Percentiles rank a stretch among this genome's conserved stretches.
Evolutionary conservation across 2,113 vertebrate species (phyloP).

Genomic region (Himantopus leucocephalus): DNA sequence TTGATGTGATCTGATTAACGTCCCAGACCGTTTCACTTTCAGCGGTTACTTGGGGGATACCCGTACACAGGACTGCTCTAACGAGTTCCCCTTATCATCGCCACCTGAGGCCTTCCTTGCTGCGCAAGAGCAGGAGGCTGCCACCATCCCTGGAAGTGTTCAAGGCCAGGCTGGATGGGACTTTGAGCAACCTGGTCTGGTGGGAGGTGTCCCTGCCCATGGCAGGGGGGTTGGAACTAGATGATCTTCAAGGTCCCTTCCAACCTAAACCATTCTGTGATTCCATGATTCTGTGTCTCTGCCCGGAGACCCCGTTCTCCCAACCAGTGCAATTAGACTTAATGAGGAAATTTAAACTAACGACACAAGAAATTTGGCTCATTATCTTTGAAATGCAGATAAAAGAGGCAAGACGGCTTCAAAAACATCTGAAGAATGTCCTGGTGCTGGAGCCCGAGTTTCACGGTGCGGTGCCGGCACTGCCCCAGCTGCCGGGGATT

Average conservation of each 20-base stretch:
- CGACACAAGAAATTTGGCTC: neutral
- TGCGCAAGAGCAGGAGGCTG: neutral
- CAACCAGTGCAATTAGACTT: neutral
- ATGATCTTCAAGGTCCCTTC: too few relatives aligned
- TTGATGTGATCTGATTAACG: neutral
- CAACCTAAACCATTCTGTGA: too few relatives aligned
- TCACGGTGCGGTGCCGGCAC: rapidly evolving
- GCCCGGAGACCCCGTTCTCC: rapidly evolving
- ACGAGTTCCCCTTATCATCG: neutral
- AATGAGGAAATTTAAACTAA: neutral
- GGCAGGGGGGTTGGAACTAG: too few relatives aligned
- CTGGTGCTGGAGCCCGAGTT: neutral
- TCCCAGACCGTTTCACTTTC: neutral
- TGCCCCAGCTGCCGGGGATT: neutral
- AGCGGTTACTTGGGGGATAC: neutral
- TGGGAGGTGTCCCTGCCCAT: too few relatives aligned
- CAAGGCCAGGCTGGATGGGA: too few relatives aligned
- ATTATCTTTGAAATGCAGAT: neutral
- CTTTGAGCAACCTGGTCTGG: too few relatives aligned
- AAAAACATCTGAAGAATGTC: neutral
- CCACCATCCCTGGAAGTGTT: neutral
- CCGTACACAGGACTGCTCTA: neutral
- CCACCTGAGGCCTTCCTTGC: neutral
- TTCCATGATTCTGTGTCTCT: neutral
- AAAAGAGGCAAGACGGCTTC: neutral